Evolutionary conservation across 2,797 vertebrate species (phyloP).

Genomic region (Catostomus latipinnis): DNA sequence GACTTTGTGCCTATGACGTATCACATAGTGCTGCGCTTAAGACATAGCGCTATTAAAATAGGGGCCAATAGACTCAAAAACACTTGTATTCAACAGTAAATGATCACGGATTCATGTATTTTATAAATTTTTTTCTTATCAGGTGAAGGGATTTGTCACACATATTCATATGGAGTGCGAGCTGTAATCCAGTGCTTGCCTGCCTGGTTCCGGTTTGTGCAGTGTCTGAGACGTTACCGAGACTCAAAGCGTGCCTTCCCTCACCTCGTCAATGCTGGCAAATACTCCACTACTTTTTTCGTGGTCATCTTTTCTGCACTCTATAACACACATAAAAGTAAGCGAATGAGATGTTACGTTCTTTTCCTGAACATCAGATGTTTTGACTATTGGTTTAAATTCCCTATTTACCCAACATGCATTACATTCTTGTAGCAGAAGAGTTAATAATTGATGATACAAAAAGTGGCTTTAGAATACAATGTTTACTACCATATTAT

Average conservation of each 20-base stretch:
- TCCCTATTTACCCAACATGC: slow-evolving; percentile 14
- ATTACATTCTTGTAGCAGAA: too few relatives aligned
- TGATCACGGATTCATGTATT: not conserved
- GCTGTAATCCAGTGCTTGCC: slow-evolving; percentile 97
- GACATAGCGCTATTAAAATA: too few relatives aligned
- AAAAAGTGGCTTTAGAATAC: too few relatives aligned
- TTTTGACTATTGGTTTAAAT: not conserved
- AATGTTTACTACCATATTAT: too few relatives aligned
- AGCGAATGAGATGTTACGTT: not conserved
- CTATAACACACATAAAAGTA: slow-evolving; percentile 93
- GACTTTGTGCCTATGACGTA: too few relatives aligned
- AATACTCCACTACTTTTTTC: slow-evolving; percentile 98
- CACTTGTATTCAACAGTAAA: not conserved
- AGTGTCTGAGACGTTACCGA: slow-evolving; percentile 97
- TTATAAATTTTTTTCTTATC: slow-evolving; percentile 29
- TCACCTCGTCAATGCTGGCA: slow-evolving; percentile 96
- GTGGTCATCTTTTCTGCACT: slow-evolving; percentile 94
- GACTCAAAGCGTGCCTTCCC: slow-evolving; percentile 97
- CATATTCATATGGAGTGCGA: slow-evolving; percentile 93
- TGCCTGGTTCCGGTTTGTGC: slow-evolving; percentile 97
- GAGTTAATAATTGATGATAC: too few relatives aligned
- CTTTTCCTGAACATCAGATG: not conserved
- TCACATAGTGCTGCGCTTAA: too few relatives aligned
- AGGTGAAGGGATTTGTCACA: slow-evolving; percentile 84
- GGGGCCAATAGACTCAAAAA: not conserved